These are phyloP conservation scores for Drosophila diplacantha DNA, from an alignment of 2,888 invertebrate species.

Conservation along the genomic window DNA sequence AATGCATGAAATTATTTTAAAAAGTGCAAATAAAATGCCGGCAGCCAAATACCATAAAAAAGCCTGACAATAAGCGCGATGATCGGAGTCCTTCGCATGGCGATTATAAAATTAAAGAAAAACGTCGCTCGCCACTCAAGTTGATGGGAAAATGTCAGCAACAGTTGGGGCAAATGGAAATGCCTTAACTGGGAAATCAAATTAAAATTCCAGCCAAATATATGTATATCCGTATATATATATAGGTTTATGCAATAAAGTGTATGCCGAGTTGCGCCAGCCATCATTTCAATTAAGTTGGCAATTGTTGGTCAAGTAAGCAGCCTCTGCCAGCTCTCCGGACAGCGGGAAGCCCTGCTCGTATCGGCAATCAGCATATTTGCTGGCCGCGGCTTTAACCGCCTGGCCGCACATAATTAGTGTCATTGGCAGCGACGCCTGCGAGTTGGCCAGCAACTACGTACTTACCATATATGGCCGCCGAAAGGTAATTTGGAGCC, in stretches of 20 bases:
- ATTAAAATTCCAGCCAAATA: slow-evolving; percentile 40
- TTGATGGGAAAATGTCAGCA: slow-evolving; percentile 66
- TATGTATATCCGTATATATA: background rate
- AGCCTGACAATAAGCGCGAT: slow-evolving; percentile 8
- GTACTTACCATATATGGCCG: slow-evolving; percentile 7
- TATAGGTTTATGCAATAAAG: slow-evolving; percentile 17
- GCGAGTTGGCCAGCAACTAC: slow-evolving; percentile 41
- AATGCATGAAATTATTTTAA: slow-evolving; percentile 17
- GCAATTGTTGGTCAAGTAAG: slow-evolving; percentile 45
- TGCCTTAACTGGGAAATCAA: slow-evolving; percentile 40
- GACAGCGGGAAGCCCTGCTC: slow-evolving; percentile 12
- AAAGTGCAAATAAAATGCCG: slow-evolving; percentile 13
- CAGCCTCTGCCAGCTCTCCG: slow-evolving; percentile 10
- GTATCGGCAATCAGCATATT: slow-evolving; percentile 27
- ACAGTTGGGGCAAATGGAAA: slow-evolving; percentile 48
- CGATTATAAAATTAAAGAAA: slow-evolving; percentile 10
- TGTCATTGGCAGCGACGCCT: slow-evolving; percentile 39
- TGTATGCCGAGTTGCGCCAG: slow-evolving; percentile 26
- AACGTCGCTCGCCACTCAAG: slow-evolving; percentile 42
- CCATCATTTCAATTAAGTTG: slow-evolving; percentile 57
- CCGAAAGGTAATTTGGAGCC: slow-evolving; percentile 45
- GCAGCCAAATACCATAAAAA: background rate
- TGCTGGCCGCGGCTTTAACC: slow-evolving; percentile 27
- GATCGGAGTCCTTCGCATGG: background rate
- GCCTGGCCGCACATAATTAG: slow-evolving; percentile 53